These are phyloP conservation scores for Linepithema humile DNA, from an alignment of 1,140 invertebrate genomes.

Conservation along the genomic window DNA sequence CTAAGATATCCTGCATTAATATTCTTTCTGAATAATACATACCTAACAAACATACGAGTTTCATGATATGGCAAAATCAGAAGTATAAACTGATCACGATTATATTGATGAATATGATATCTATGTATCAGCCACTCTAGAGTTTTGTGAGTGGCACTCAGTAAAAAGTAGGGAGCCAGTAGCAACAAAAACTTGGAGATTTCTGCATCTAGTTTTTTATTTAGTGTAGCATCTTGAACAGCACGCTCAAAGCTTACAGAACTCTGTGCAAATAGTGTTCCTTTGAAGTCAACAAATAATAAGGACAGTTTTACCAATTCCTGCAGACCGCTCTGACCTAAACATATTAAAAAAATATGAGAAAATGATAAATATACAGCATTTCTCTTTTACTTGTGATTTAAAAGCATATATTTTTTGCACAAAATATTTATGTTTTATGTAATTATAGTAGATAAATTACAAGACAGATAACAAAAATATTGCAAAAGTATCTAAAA, in stretches of 20 bases:
- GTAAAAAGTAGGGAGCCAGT: constrained; percentile 94
- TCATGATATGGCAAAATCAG: constrained; percentile 96
- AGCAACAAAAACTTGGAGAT: constrained; percentile 93
- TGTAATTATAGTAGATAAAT: not conserved
- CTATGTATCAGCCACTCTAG: constrained; percentile 97
- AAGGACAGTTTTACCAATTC: constrained; percentile 91
- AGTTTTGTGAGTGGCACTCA: constrained; percentile 93
- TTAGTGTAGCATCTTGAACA: constrained; percentile 90
- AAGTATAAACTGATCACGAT: constrained; percentile 91
- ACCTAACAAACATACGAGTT: constrained; percentile 93
- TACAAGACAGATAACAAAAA: not conserved
- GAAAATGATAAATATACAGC: not conserved
- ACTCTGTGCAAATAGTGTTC: constrained; percentile 90
- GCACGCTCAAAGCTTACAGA: constrained; percentile 92
- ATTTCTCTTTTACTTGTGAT: not conserved
- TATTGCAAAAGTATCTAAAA: not conserved
- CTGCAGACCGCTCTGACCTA: constrained; percentile 90
- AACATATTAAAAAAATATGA: constrained; percentile 50
- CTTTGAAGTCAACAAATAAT: constrained; percentile 90
- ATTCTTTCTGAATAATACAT: not conserved
- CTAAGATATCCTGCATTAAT: too few relatives aligned
- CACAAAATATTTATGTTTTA: not conserved
- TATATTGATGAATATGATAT: constrained; percentile 95
- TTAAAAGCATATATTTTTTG: not conserved
- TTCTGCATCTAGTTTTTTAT: constrained; percentile 89